Percentiles rank a stretch among this genome's conserved stretches.
Evolutionary conservation across 2,888 invertebrate genomes (phyloP).

Genomic region (Oxycera nigricornis): DNA sequence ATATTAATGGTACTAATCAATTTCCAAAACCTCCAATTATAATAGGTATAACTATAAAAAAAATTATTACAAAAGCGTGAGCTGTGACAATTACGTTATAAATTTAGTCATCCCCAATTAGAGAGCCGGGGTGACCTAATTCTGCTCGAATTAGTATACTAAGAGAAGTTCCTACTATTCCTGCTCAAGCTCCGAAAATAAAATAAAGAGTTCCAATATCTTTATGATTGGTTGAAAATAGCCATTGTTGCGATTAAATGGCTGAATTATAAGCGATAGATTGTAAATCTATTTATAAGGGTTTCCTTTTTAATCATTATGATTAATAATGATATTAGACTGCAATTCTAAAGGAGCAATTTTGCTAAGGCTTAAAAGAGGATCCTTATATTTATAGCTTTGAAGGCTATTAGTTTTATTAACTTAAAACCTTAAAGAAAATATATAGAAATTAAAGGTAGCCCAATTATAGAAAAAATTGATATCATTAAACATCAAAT

Average conservation of each 20-base stretch:
- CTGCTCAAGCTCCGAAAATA: conserved; percentile 72
- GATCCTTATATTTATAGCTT: conserved; percentile 65
- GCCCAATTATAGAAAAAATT: conserved; percentile 53
- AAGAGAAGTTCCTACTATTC: conserved; percentile 73
- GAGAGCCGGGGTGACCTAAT: conserved; percentile 70
- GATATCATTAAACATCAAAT: conserved; percentile 53
- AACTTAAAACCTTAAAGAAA: conserved; percentile 66
- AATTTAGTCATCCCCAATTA: conserved; percentile 77
- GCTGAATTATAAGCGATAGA: conserved; percentile 69
- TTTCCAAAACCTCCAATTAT: conserved; percentile 86
- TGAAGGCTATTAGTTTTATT: conserved; percentile 71
- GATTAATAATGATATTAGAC: conserved; percentile 68
- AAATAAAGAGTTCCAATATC: conserved; percentile 52
- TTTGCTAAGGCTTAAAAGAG: conserved; percentile 68
- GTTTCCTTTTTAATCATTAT: conserved; percentile 67
- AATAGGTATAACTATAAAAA: conserved; percentile 77
- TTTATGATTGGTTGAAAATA: conserved; percentile 65
- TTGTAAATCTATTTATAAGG: conserved; percentile 71
- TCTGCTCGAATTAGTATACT: conserved; percentile 76
- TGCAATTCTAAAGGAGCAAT: conserved; percentile 67
- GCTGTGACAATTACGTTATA: conserved; percentile 81
- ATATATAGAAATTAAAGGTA: conserved; percentile 53
- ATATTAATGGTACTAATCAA: conserved; percentile 78
- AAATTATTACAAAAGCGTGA: conserved; percentile 85
- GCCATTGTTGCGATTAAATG: conserved; percentile 72